phyloP scores from a whole-genome alignment of 2,797 vertebrate species.

The Semaprochilodus insignis region DNA sequence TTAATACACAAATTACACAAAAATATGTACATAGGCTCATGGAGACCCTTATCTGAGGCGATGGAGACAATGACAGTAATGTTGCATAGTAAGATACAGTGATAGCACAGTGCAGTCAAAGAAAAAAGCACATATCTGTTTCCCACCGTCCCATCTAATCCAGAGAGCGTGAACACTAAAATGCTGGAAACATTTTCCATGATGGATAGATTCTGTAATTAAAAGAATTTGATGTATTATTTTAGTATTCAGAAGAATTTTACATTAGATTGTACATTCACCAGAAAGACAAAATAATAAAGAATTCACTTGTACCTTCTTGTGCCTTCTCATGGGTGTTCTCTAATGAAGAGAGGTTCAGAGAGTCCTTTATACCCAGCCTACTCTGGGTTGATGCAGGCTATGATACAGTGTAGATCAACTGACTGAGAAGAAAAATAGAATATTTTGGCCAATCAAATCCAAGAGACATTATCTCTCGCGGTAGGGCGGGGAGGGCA shows the following conservation, averaged over 20 bases:
- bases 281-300: neutral
- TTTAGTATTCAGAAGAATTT: too few species aligned
- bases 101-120: constrained; percentile 40
- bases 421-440: neutral
- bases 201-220: constrained; percentile 20
- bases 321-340: neutral
- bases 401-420: neutral
- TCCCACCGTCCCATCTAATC: constrained; percentile 56
- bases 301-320: neutral
- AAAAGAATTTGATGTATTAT: neutral
- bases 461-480: too few species aligned
- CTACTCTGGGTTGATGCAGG: neutral
- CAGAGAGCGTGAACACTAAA: constrained; percentile 61
- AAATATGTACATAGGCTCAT: constrained; percentile 62
- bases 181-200: constrained; percentile 61
- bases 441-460: neutral
- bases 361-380: neutral
- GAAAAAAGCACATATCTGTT: constrained; percentile 48
- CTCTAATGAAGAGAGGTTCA: neutral
- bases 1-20: constrained; percentile 59
- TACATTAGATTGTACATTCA: too few species aligned
- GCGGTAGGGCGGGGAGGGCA: too few species aligned
- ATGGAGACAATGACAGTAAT: constrained; percentile 33
- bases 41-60: constrained; percentile 42
- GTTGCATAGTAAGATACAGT: constrained; percentile 49